Base-by-base conservation (phyloP, 2,888 invertebrate genomes). In the Ichneumon xanthorius region DNA sequence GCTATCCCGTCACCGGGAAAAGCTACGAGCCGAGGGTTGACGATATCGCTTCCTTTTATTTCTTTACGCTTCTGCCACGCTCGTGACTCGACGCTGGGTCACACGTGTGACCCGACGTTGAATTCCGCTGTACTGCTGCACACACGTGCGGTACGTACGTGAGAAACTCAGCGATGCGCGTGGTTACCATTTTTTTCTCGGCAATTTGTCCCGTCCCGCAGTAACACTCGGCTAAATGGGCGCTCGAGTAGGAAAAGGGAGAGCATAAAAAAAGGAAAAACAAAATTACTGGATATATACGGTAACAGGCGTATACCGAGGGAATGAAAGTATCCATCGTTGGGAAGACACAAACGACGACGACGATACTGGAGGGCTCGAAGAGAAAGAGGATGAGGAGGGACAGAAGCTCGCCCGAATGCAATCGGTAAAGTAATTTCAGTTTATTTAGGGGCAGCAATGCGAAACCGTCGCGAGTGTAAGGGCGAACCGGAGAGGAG, bases 391-490 rank as follows among this genome's bases (percentile, higher is more conserved):
- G 53, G 50, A 53, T 70, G 71, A 75, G 61, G 68, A 58, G 70
- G 50, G 55, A 65, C 70, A 73, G 26, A 58, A 82, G 78, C 55
- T 86, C 80, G 84, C 75, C 80, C 65, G 86, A 82, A 88, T 84
- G 85, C 87, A 88, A 87, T 86, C 86, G 87, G 88, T 86, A 84
- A 87, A 88, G 85, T 88, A 85, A 88, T 87, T 88, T 84, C 84
- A 84, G 87, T 88, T 88, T 87, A 88, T 88, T 86, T 87, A 87
- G 80, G 87, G 84, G 84, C 16, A 85, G 83, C 84, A 76, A 80
- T 82, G 80, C 80, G 68, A 73, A 45, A 83, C 80, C 80, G 77
- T 87, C 84, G 84, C 80, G 82, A 72, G 82, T 82, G 45, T 85
- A 82, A 80, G 82, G 85, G 71, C 58, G 33, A 55, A 63, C 75